phyloP scores from a whole-genome alignment of 2,888 invertebrate genomes.

The Julus scanicus region DNA sequence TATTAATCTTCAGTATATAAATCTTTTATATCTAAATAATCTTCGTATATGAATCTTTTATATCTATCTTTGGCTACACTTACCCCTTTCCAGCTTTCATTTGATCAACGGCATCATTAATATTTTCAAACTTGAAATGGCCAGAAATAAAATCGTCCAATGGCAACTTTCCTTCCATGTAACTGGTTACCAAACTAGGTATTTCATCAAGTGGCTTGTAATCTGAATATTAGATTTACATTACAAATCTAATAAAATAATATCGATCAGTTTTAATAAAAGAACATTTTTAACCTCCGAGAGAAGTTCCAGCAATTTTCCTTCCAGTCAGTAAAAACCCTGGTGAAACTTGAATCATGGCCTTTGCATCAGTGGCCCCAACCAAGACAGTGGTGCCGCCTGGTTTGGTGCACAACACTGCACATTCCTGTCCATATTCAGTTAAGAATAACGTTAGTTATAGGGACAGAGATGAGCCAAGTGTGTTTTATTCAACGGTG shows the following conservation, averaged over 20 bases:
- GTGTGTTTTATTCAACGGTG: background rate
- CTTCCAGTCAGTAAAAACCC: slow-evolving; percentile 7
- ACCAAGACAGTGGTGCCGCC: slow-evolving; percentile 49
- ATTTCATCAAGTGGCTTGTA: slow-evolving; percentile 49
- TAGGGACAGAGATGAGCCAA: background rate
- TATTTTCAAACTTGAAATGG: slow-evolving; percentile 45
- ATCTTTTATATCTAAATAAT: too few relatives aligned
- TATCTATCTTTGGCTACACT: too few relatives aligned
- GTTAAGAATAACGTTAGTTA: background rate
- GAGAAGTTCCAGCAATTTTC: slow-evolving; percentile 30
- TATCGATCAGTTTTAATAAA: background rate
- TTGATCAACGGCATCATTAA: slow-evolving; percentile 50
- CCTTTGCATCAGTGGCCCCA: slow-evolving; percentile 24
- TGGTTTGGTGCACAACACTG: slow-evolving; percentile 8
- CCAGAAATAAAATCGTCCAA: slow-evolving; percentile 48
- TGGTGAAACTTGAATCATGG: slow-evolving; percentile 16
- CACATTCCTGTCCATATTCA: slow-evolving; percentile 39
- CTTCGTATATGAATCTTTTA: too few relatives aligned
- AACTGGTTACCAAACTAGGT: slow-evolving; percentile 27
- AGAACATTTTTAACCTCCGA: background rate
- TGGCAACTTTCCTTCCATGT: slow-evolving; percentile 49
- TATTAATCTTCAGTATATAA: too few relatives aligned
- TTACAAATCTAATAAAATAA: background rate
- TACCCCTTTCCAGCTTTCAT: slow-evolving; percentile 53
- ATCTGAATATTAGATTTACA: slow-evolving; percentile 22